Conservation (phyloP, 2,888 invertebrate genomes). For the Athalia rosae region DNA sequence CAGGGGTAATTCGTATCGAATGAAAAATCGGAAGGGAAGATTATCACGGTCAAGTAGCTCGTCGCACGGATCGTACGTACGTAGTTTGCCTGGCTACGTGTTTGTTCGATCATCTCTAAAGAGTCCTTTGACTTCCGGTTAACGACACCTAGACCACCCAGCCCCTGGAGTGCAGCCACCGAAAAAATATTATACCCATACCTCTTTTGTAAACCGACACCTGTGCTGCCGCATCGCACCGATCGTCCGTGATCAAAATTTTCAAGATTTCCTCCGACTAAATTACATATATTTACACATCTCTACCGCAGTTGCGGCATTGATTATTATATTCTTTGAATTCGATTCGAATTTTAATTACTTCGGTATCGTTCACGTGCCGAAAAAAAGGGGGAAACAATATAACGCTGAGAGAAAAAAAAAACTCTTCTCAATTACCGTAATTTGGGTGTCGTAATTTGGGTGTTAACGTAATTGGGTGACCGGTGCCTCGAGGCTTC, state of each 20-base stretch:
- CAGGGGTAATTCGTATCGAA: no score
- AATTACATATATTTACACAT: not conserved
- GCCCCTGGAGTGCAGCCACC: not conserved
- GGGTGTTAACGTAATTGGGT: slow-evolving; percentile 39
- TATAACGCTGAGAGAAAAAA: slow-evolving; percentile 6
- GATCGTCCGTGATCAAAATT: slow-evolving; percentile 24
- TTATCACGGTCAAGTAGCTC: not conserved
- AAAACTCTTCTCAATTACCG: slow-evolving; percentile 25
- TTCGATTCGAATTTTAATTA: slow-evolving; percentile 26
- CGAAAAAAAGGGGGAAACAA: not conserved
- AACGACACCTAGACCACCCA: slow-evolving; percentile 36
- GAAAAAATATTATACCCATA: not conserved
- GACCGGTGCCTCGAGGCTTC: slow-evolving; percentile 23
- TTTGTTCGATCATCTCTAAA: slow-evolving; percentile 28
- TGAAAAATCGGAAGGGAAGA: not conserved
- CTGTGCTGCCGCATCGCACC: not conserved
- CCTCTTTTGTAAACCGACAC: slow-evolving; percentile 38
- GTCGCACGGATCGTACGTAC: not conserved
- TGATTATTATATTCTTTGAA: not conserved
- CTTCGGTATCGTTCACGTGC: slow-evolving; percentile 11
- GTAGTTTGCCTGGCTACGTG: slow-evolving; percentile 3
- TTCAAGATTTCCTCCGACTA: slow-evolving; percentile 1
- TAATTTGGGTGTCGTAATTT: slow-evolving; percentile 43
- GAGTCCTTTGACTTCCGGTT: slow-evolving; percentile 41
- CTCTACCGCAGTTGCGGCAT: not conserved